Percentiles rank a stretch among this genome's conserved stretches.
phyloP scores from a whole-genome alignment of 2,888 invertebrate genomes.

The Arrhopalites spinosus region DNA sequence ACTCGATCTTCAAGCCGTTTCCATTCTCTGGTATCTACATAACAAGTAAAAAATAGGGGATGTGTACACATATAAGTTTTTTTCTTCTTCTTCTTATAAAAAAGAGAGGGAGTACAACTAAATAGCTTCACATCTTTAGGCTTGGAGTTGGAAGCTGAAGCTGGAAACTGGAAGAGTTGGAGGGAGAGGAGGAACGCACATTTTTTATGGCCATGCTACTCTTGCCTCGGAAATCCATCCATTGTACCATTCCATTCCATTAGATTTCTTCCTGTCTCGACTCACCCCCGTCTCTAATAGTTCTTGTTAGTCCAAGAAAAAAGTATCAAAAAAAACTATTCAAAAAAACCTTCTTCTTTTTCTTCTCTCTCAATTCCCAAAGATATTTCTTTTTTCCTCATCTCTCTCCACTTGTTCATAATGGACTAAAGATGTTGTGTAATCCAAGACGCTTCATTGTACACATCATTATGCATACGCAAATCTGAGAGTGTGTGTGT shows the following conservation, averaged over 20 bases:
- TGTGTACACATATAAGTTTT: background rate
- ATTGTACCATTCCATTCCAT: constrained; percentile 23
- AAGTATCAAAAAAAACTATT: too few relatives aligned
- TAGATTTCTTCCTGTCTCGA: constrained; percentile 21
- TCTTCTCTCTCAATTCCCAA: too few relatives aligned
- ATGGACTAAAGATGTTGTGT: constrained; percentile 9
- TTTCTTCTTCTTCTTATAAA: background rate
- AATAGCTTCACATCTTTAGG: too few relatives aligned
- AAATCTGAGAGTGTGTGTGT: too few relatives aligned
- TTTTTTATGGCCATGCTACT: constrained; percentile 7
- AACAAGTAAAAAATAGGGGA: too few relatives aligned
- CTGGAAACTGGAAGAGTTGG: background rate
- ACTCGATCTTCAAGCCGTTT: constrained; percentile 12
- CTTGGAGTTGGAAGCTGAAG: too few relatives aligned
- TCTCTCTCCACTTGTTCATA: background rate
- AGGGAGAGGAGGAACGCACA: constrained; percentile 4
- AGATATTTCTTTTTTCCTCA: background rate
- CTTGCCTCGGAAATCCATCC: constrained; percentile 12
- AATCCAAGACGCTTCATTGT: background rate
- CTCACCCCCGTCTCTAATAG: constrained; percentile 3
- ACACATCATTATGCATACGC: too few relatives aligned
- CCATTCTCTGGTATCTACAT: background rate
- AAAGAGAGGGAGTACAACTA: background rate
- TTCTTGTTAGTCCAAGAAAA: too few relatives aligned
- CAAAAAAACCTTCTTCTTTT: too few relatives aligned